Evolutionary conservation across 2,113 vertebrate species (phyloP), one percentile per base, ranked within the genome.

Genomic region (Lepisosteus osseus): DNA sequence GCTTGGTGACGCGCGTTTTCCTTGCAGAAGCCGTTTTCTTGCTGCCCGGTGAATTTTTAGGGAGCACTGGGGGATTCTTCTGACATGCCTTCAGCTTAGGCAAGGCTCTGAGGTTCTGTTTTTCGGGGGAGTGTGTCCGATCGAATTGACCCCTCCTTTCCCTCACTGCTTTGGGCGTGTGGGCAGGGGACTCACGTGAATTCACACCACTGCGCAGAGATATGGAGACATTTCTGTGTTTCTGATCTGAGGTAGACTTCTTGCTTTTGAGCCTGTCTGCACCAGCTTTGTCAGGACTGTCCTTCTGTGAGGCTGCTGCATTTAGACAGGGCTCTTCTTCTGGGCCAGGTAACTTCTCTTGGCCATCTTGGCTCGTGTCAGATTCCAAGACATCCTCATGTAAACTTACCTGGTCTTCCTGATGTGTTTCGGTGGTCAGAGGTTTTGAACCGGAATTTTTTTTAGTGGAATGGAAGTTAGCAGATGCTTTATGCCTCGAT

Each of bases 231-330:
- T 65, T 69, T 55, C 70, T 54, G 56, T 69, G 68, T 82, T 81
- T 68, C 61, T 71, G 79, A 82, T 82, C 77, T 67, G 89, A 90
- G 85, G 88, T 90, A 90, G 86, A 85, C 63, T 74, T 74, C 77
- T 82, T 86, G 75, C 44, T 73, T 74, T 54, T 74, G 29, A 57
- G 74, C 47, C 62, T 71, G 71, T 80, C 79, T 54, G 77, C 73
- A 55, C 79, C 78, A 59, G 51, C 61, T 40, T 74, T 73, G 65
- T 71, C 77, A 29, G 72, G 70, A 67, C 65, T 65, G 11, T 56
- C 72, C 74, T 78, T 85, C 59, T 61, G 61, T n/a, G 71, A 70
- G 69, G 0, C n/a, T 65, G 6, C 67, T 4, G 72, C 70, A 77
- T 83, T 84, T 54, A 64, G 72, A 77, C 78, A 79, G 0, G 3